Evolutionary conservation across 2,888 invertebrate genomes (phyloP).

Genomic region (Drosophila percnosoma): DNA sequence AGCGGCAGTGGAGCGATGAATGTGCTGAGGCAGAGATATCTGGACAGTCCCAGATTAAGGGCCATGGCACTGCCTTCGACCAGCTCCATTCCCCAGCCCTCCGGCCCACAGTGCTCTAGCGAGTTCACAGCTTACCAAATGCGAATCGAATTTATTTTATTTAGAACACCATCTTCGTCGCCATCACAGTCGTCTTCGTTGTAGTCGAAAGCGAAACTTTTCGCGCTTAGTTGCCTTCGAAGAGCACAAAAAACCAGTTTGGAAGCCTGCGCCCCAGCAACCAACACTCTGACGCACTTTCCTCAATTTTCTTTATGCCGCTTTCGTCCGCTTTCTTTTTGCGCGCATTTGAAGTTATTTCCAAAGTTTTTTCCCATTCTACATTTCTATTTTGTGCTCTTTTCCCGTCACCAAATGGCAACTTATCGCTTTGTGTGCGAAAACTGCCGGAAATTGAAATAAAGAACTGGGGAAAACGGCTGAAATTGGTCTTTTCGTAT

Average conservation of each 20-base stretch:
- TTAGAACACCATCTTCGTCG: slow-evolving; percentile 54
- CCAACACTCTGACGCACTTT: slow-evolving; percentile 34
- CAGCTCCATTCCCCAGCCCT: too few relatives aligned
- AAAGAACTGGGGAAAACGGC: slow-evolving; percentile 45
- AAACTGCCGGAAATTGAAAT: slow-evolving; percentile 70
- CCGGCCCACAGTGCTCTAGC: not conserved
- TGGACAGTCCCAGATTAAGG: slow-evolving; percentile 22
- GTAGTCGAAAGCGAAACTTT: slow-evolving; percentile 72
- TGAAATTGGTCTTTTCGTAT: slow-evolving; percentile 40
- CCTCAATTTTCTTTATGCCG: slow-evolving; percentile 62
- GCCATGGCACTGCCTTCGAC: slow-evolving; percentile 1
- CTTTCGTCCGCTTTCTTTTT: slow-evolving; percentile 18
- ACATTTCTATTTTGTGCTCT: slow-evolving; percentile 29
- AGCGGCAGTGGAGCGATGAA: slow-evolving; percentile 43
- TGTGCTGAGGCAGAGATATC: slow-evolving; percentile 28
- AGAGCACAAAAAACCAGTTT: slow-evolving; percentile 49
- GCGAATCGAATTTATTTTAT: slow-evolving; percentile 79
- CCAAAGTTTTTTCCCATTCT: slow-evolving; percentile 57
- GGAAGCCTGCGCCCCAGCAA: slow-evolving; percentile 3
- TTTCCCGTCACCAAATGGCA: slow-evolving; percentile 60
- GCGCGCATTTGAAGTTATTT: slow-evolving; percentile 67
- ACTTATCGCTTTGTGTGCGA: slow-evolving; percentile 61
- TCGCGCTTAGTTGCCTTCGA: slow-evolving; percentile 71
- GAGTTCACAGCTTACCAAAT: slow-evolving; percentile 55
- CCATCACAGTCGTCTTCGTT: slow-evolving; percentile 16